Evolutionary conservation across 2,888 invertebrate species (phyloP), one percentile per base, ranked within the genome.

Genomic region (Heliconius sara): DNA sequence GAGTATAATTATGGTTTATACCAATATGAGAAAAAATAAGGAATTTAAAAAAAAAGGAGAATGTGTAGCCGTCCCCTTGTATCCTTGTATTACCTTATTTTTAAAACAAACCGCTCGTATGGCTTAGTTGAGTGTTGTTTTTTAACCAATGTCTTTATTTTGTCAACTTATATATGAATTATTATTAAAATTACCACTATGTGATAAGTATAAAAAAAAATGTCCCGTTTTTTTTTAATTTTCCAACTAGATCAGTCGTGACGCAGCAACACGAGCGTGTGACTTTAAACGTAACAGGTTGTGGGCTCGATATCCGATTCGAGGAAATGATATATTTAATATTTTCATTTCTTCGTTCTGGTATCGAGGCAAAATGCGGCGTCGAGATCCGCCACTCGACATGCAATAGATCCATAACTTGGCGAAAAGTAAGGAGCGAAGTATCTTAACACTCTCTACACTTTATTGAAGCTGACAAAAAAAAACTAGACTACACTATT

Each of bases 11-110:
- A 60, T 25, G n/a, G 16, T n/a, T 73, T 34, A 6, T 57, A 30
- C 19, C 2, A 9, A 71, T 9, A 39, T 60, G n/a, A 34, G 72
- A 73, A 52, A 72, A 30, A 39, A 30, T 30, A 19, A 19, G 16
- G 13, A 25, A 39, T 73, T n/a, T 60, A 39, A 9, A 9, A 39
- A 39, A 16, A 34, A 39, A 60, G 2, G n/a, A 16, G 25, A 60
- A n/a, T 73, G 34, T 57, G 22, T 71, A 52, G 25, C 71, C 52
- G 71, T 71, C 57, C 52, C 52, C 52, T 71, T 27, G 52, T 27
- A 52, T 71, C 25, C 10, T 22, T 22, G 27, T 39, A 22, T 52
- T 52, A 22, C 0, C 10, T 72, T 22, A 27, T 70, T 27, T 70
- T 71, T 30, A 30, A 30, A 52, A 72, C n/a, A 19, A 2, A 52